phyloP scores from a whole-genome alignment of 2,797 vertebrate species.

The Cetoscarus ocellatus region DNA sequence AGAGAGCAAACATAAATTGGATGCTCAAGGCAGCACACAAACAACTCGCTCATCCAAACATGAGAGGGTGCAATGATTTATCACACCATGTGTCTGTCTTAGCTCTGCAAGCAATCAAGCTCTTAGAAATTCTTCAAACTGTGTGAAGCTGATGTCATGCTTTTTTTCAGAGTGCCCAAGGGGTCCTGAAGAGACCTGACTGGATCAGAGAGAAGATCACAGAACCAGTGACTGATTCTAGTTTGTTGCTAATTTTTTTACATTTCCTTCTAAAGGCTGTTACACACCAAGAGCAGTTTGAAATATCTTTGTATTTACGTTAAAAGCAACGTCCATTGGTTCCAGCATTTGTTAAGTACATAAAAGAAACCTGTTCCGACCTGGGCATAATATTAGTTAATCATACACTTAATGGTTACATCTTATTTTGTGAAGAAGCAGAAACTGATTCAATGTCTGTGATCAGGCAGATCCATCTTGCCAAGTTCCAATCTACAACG shows the following conservation, averaged over 20 bases:
- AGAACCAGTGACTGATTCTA: conserved; percentile 66
- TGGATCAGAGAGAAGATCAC: conserved; percentile 51
- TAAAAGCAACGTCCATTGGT: too few species aligned
- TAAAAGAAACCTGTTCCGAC: too few species aligned
- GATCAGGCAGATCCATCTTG: too few species aligned
- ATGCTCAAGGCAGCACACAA: conserved; percentile 7
- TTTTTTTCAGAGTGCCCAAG: background rate
- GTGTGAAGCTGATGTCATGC: conserved; percentile 1
- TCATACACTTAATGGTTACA: too few species aligned
- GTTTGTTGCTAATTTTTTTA: conserved; percentile 60
- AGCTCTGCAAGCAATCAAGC: background rate
- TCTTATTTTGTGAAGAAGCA: too few species aligned
- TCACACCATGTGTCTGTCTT: background rate
- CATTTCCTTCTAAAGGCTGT: too few species aligned
- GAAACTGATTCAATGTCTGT: too few species aligned
- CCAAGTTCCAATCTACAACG: too few species aligned
- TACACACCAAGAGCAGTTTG: too few species aligned
- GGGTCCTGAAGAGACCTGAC: conserved; percentile 36
- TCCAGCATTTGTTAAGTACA: too few species aligned
- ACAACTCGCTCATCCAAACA: conserved; percentile 11
- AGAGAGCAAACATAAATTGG: conserved; percentile 38
- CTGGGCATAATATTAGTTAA: too few species aligned
- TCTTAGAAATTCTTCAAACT: conserved; percentile 3
- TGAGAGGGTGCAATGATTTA: background rate
- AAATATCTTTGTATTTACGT: too few species aligned